A percentile compares a stretch with the other conserved stretches of the same genome.
These are phyloP conservation scores for Hyles vespertilio DNA, from an alignment of 1,140 invertebrate genomes.

Conservation along the genomic window DNA sequence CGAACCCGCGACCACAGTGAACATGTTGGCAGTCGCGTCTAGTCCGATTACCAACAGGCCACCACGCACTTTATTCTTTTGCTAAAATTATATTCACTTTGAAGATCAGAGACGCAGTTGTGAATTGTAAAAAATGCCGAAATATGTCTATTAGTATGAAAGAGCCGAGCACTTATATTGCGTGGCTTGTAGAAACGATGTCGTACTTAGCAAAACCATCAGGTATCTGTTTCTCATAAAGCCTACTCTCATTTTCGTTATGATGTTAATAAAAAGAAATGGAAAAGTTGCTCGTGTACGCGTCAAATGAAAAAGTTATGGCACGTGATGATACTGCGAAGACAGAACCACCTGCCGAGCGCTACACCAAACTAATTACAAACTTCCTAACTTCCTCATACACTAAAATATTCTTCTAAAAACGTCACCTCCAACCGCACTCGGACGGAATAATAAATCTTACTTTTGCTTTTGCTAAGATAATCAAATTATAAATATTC, in stretches of 20 bases:
- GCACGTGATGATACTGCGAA: conserved; percentile 70
- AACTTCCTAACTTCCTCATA: conserved; percentile 68
- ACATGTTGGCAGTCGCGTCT: too few species aligned
- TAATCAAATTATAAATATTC: too few species aligned
- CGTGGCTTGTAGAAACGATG: conserved; percentile 4
- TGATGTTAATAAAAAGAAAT: conserved; percentile 73
- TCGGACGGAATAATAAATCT: conserved; percentile 49
- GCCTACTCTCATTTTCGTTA: conserved; percentile 68
- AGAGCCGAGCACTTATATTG: too few species aligned
- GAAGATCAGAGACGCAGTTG: too few species aligned
- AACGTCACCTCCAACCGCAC: conserved; percentile 60
- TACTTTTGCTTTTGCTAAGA: conserved; percentile 16
- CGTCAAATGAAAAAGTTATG: conserved; percentile 73
- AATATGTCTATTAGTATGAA: too few species aligned
- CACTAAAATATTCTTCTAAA: conserved; percentile 72
- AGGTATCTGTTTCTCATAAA: conserved; percentile 68
- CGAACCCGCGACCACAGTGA: too few species aligned
- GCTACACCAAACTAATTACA: conserved; percentile 67
- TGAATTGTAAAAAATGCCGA: too few species aligned
- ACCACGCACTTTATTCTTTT: too few species aligned
- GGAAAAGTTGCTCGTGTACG: conserved; percentile 65
- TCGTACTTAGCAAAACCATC: conserved; percentile 56
- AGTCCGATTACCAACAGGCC: too few species aligned
- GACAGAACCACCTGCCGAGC: conserved; percentile 52
- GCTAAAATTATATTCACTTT: too few species aligned